A percentile compares a stretch with the other conserved stretches of the same genome.
phyloP scores from a whole-genome alignment of 2,888 invertebrate species.

The Plagiodera versicolora region DNA sequence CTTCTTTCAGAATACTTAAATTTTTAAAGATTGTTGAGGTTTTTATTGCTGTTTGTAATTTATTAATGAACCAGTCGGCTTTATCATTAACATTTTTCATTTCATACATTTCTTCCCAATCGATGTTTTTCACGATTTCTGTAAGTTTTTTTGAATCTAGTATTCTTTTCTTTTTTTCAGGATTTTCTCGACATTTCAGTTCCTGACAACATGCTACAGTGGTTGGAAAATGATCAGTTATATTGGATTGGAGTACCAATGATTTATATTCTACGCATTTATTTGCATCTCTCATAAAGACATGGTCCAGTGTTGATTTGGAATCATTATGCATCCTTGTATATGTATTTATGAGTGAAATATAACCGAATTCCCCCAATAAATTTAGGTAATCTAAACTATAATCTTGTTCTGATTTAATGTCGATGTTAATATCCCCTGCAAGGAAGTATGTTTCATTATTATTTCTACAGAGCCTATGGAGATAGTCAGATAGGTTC shows the following conservation, averaged over 20 bases:
- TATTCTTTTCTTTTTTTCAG: not conserved
- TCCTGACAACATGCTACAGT: not conserved
- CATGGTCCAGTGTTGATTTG: no score
- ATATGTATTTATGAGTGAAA: constrained; percentile 1
- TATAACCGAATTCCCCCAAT: constrained; percentile 2
- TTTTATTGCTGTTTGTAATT: no score
- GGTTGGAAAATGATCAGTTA: no score
- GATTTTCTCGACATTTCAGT: not conserved
- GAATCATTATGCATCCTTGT: not conserved
- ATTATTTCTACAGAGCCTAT: constrained; percentile 3
- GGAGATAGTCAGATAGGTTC: constrained; percentile 3
- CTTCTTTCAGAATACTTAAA: no score
- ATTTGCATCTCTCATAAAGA: no score
- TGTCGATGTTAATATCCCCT: no score
- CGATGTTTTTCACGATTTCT: not conserved
- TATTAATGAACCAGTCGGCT: no score
- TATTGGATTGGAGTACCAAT: not conserved
- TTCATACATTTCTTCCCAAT: no score
- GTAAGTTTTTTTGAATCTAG: not conserved
- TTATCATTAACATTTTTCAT: no score
- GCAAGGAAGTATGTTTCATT: not conserved
- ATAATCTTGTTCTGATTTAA: no score
- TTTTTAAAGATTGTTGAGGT: no score
- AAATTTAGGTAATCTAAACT: not conserved
- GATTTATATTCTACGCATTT: not conserved